These are phyloP conservation scores for Pycnonotus jocosus DNA, from an alignment of 2,113 vertebrate species.

Conservation along the genomic window DNA sequence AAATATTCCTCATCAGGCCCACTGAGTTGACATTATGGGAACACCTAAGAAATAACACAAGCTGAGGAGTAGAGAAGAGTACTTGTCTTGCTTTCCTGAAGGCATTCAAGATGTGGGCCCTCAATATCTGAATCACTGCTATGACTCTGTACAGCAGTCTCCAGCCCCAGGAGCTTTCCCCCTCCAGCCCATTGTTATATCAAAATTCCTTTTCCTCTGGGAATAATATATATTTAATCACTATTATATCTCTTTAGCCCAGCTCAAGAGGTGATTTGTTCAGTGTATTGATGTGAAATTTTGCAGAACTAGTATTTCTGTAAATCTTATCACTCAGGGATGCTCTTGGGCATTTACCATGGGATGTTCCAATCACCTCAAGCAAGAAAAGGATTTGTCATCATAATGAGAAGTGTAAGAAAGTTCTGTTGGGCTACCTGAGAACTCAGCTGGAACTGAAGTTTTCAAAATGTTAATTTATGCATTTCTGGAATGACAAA, in stretches of 20 bases:
- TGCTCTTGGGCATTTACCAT: neutral
- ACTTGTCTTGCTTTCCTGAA: neutral
- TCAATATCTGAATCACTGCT: neutral
- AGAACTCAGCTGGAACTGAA: neutral
- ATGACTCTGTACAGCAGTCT: neutral
- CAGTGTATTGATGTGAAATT: neutral
- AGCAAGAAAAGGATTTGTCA: neutral
- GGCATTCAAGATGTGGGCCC: neutral
- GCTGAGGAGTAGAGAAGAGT: neutral
- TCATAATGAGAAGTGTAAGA: neutral
- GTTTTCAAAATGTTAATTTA: neutral
- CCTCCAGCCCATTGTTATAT: neutral
- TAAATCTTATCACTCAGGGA: neutral
- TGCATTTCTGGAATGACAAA: neutral
- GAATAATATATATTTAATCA: neutral
- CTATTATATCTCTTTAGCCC: neutral
- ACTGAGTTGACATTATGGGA: neutral
- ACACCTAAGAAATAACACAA: neutral
- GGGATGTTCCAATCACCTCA: neutral
- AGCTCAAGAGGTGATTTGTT: neutral
- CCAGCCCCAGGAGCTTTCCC: neutral
- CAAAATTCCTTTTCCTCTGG: neutral
- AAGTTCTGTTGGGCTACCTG: neutral
- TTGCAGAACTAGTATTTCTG: neutral
- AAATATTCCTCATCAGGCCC: neutral